A percentile compares a stretch with the other conserved stretches of the same genome.
Conservation (phyloP, 2,113 vertebrate species). For the Cavia porcellus region DNA sequence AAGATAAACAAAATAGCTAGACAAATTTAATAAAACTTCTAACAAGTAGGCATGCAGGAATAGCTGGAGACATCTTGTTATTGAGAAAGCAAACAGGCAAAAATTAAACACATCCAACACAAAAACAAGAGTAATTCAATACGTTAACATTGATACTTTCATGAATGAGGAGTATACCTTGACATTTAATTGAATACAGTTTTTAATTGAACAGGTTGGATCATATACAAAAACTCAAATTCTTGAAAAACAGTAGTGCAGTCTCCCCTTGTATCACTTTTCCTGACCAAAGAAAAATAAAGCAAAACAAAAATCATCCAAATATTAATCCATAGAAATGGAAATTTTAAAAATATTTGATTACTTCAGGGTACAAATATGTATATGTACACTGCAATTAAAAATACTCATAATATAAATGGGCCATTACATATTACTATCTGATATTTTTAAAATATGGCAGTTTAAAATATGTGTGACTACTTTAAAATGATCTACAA, state of each 20-base stretch:
- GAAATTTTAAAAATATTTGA: background rate
- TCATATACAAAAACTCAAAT: background rate
- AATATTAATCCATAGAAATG: background rate
- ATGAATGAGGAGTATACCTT: background rate
- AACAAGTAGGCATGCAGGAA: background rate
- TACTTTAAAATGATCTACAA: background rate
- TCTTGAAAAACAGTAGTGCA: background rate
- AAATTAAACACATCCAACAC: background rate
- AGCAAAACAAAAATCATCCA: background rate
- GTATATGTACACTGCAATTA: background rate
- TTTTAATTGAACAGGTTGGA: background rate
- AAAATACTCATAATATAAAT: background rate
- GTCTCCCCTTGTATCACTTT: background rate
- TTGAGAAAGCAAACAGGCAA: background rate
- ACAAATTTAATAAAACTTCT: background rate
- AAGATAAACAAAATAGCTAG: background rate
- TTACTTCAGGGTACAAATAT: background rate
- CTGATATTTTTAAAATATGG: background rate
- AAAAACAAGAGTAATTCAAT: background rate
- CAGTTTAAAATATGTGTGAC: background rate
- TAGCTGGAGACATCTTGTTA: background rate
- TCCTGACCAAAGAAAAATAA: constrained; percentile 16
- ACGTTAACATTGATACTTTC: background rate
- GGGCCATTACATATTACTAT: background rate
- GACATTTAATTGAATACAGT: background rate